These are phyloP conservation scores for Encarsia formosa DNA, from an alignment of 2,888 invertebrate species.

Conservation along the genomic window DNA sequence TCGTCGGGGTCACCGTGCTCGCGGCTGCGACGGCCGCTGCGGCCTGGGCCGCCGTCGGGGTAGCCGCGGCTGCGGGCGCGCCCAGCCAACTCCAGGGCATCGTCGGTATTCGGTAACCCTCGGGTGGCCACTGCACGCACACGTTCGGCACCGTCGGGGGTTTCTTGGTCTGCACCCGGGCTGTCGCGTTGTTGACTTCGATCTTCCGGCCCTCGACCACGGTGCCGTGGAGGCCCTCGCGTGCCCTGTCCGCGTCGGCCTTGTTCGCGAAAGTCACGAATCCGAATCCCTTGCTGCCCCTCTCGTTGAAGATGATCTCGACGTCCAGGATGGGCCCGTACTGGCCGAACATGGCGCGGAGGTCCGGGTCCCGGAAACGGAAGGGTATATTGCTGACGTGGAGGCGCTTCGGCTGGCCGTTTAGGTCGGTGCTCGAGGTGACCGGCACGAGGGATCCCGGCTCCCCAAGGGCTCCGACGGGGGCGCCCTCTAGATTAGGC, in stretches of 20 bases:
- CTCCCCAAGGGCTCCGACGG: too few relatives aligned
- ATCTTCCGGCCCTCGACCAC: slow-evolving; percentile 99
- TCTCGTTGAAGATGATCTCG: slow-evolving; percentile 99
- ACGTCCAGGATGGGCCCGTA: slow-evolving; percentile 98
- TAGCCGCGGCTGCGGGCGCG: slow-evolving; percentile 54
- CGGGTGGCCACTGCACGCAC: slow-evolving; percentile 44
- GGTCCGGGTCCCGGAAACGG: slow-evolving; percentile 97
- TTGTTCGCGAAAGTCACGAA: slow-evolving; percentile 99
- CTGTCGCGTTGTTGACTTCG: slow-evolving; percentile 99
- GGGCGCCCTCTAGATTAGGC: slow-evolving; percentile 39
- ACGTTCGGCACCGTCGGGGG: slow-evolving; percentile 83
- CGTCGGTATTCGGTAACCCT: slow-evolving; percentile 75
- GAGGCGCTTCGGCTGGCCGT: slow-evolving; percentile 86
- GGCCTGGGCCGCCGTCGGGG: too few relatives aligned
- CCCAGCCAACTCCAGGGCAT: slow-evolving; percentile 74
- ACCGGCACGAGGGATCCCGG: slow-evolving; percentile 56
- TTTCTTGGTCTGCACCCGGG: slow-evolving; percentile 99
- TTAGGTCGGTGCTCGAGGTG: slow-evolving; percentile 54
- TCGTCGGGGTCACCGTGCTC: slow-evolving; percentile 58
- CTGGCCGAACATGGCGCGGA: slow-evolving; percentile 98
- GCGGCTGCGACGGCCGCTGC: slow-evolving; percentile 61
- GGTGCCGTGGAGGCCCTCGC: slow-evolving; percentile 99
- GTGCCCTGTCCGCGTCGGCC: slow-evolving; percentile 99
- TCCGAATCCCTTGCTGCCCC: slow-evolving; percentile 99
- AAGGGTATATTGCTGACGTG: slow-evolving; percentile 99